Conservation (phyloP, 2,888 invertebrate genomes). For the Ophion ventricosus region DNA sequence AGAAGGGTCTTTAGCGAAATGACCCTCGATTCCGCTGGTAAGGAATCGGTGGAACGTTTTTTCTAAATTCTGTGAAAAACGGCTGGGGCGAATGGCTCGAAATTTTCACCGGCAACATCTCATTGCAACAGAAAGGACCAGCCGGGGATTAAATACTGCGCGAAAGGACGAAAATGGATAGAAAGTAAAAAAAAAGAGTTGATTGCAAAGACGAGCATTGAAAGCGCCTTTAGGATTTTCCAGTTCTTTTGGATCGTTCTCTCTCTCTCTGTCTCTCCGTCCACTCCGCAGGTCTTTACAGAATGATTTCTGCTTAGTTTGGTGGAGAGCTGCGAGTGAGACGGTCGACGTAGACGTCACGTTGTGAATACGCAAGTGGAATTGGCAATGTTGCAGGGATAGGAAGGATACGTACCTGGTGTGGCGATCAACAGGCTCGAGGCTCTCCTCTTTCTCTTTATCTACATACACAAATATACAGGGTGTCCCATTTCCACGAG, state of each 20-base stretch:
- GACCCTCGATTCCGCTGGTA: too few relatives aligned
- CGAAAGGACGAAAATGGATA: not conserved
- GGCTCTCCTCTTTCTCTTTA: slow-evolving; percentile 25
- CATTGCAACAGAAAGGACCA: too few relatives aligned
- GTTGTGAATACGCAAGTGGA: slow-evolving; percentile 63
- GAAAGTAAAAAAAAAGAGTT: slow-evolving; percentile 31
- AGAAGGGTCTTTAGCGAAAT: too few relatives aligned
- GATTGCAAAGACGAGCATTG: slow-evolving; percentile 46
- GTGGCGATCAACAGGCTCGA: slow-evolving; percentile 68
- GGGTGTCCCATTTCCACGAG: slow-evolving; percentile 8
- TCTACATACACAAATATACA: slow-evolving; percentile 26
- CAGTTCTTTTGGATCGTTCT: slow-evolving; percentile 41
- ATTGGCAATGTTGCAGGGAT: slow-evolving; percentile 56
- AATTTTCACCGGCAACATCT: not conserved
- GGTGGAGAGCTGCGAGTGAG: slow-evolving; percentile 49
- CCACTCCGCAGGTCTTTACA: slow-evolving; percentile 35
- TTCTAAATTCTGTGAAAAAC: not conserved
- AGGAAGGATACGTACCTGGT: slow-evolving; percentile 41
- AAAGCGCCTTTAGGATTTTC: slow-evolving; percentile 22
- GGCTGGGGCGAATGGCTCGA: not conserved
- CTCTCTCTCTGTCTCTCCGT: slow-evolving; percentile 12
- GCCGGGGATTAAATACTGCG: slow-evolving; percentile 14
- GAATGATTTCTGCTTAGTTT: slow-evolving; percentile 68
- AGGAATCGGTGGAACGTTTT: not conserved
- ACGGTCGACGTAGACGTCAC: slow-evolving; percentile 51